Evolutionary conservation across 2,113 vertebrate genomes (phyloP).

Genomic region (Rhagologus leucostigma): DNA sequence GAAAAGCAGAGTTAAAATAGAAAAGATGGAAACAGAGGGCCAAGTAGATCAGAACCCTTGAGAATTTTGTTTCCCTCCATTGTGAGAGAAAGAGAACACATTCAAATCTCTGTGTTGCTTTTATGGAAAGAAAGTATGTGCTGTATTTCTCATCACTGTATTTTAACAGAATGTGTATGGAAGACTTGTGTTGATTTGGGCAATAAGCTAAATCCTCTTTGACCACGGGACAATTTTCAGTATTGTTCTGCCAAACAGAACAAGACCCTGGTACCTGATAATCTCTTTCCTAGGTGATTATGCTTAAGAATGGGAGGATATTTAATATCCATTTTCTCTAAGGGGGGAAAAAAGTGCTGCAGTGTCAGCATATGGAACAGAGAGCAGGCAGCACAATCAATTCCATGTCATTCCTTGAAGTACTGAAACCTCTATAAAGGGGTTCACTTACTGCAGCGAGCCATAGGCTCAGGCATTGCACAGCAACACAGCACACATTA

Average conservation of each 20-base stretch:
- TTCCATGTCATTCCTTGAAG: background rate
- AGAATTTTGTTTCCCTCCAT: background rate
- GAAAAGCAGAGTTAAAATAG: background rate
- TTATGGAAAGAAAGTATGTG: background rate
- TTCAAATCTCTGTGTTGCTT: background rate
- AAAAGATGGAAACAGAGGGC: background rate
- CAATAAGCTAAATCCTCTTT: background rate
- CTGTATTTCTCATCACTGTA: background rate
- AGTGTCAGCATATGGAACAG: background rate
- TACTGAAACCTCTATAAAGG: background rate
- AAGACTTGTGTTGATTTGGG: background rate
- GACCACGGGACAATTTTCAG: background rate
- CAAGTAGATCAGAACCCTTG: background rate
- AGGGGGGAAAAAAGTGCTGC: background rate
- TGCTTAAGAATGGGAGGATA: background rate
- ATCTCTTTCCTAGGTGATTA: background rate
- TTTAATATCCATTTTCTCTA: background rate
- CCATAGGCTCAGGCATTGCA: background rate
- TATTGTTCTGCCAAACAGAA: background rate
- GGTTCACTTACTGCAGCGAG: background rate
- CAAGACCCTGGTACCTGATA: background rate
- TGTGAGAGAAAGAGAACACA: background rate
- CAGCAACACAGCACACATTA: background rate
- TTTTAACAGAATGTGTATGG: background rate
- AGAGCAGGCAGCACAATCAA: background rate